Evolutionary conservation across 2,113 vertebrate genomes (phyloP), one percentile per base, ranked within the genome.

Genomic region (Tetrax tetrax): DNA sequence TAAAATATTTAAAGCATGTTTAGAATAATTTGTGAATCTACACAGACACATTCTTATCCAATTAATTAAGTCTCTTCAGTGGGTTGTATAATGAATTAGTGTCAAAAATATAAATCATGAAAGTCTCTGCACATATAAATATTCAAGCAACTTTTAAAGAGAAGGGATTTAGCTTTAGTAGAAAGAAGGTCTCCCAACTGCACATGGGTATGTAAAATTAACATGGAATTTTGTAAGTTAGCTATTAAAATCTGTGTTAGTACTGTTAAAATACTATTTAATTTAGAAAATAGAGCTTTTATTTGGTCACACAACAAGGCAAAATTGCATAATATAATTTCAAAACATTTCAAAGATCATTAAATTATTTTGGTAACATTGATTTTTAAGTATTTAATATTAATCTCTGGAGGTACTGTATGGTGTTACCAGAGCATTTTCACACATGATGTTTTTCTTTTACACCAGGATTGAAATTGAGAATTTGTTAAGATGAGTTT

Each of bases 1-100:
- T 97, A 97, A 98, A 98, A 98, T 98, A 98, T 96, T 98, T 97
- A 96, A 97, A 96, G 64, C 88, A 83, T 96, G 95, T 97, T 98
- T 98, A 95, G 97, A 98, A 96, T 97, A 96, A 96, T 97, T 96
- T 98, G 94, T 89, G 94, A 97, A 97, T 95, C 86, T 95, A 83
- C 87, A 94, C 90, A 88, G 95, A 93, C 91, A 90, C 61, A 90
- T 97, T 95, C 66, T 94, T 96, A 94, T 72, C 87, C 93, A 84
- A 95, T 97, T 97, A 98, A 97, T 98, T 97, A 97, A 95, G 92
- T 74, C 82, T 96, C 96, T 89, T 97, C 95, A 87, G 68, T 96
- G 94, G 86, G 90, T 93, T 3, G 9, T 96, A 81, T 96, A 97
- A 96, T 97, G 85, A 94, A 93, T 97, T 56, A 53, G 71, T 97